Conservation (phyloP, 53 echinoderm and acorn worm genomes). For the Paracentrotus lividus region DNA sequence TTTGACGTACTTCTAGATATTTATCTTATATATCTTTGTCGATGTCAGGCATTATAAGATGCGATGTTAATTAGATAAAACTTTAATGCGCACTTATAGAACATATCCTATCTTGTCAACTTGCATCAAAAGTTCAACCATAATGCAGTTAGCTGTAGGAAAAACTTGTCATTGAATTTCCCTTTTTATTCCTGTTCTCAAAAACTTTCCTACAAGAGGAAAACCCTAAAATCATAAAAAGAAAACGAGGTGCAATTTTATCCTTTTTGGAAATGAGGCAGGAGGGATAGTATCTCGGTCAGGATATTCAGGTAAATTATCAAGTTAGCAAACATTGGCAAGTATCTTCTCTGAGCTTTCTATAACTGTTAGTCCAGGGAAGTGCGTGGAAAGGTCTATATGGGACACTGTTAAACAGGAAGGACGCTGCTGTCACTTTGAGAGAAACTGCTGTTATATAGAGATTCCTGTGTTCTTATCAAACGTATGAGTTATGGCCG, state of each 20-base stretch:
- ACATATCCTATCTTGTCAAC: conserved; percentile 8
- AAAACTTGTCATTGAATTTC: conserved; percentile 47
- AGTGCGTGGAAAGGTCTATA: conserved; percentile 5
- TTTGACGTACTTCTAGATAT: conserved; percentile 10
- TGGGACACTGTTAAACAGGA: background rate
- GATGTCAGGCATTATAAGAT: background rate
- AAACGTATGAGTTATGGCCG: background rate
- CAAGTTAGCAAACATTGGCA: conserved; percentile 38
- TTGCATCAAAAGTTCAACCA: background rate
- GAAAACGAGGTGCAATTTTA: background rate
- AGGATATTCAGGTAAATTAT: conserved; percentile 47
- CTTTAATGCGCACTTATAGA: background rate
- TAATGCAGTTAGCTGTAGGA: conserved; percentile 17
- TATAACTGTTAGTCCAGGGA: conserved; percentile 35
- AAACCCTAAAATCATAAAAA: background rate
- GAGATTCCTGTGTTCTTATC: background rate
- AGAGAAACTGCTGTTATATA: background rate
- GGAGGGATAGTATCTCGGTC: conserved; percentile 17
- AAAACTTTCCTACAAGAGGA: background rate
- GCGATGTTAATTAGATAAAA: background rate
- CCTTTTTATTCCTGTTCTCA: background rate
- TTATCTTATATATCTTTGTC: conserved; percentile 8
- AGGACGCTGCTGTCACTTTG: background rate
- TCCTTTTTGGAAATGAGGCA: conserved; percentile 38
- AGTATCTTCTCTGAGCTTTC: background rate